Base-by-base conservation (phyloP, 2,113 vertebrate species). In the Platichthys flesus region DNA sequence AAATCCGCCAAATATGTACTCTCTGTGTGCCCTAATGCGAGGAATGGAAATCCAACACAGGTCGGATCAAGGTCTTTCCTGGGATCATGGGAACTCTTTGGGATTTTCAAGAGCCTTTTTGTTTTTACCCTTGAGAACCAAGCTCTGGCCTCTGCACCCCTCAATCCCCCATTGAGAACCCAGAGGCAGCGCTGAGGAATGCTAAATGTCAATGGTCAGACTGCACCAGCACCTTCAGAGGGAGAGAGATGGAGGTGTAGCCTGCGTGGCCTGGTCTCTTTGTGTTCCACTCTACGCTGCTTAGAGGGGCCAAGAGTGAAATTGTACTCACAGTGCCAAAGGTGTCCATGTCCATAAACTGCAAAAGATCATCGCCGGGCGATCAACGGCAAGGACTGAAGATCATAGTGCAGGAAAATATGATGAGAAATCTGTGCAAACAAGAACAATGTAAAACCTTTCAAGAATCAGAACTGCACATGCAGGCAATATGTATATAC, bases 61-160 rank as follows among this genome's bases (percentile, higher is more conserved):
- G 94, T 94, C 91, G 92, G 94, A 94, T 93, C 94, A 94, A 95
- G 93, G 95, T 94, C 93, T 95, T 95, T 94, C 93, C 91, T 85
- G 83, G 94, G 96, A 96, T 95, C 95, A 95, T 97, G 96, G 96
- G 97, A 98, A 97, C 95, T 94, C 90, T 90, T 91, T 78, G 78
- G 83, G 92, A 95, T 95, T 95, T 95, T 96, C 94, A 97, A 96
- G 93, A 94, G 94, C 91, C 95, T 96, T 97, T 94, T 97, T 97
- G 96, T 97, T 96, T 95, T 92, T 94, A 93, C 94, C 94, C 94
- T 93, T 87, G 91, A 92, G 94, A 94, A 93, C 89, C 89, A 82
- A 89, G 89, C 84, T 78, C 90, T 94, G 94, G 93, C 93, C 92
- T 93, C 80, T 90, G 87, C 74, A 84, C 92, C 93, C 90, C 90